phyloP scores from a whole-genome alignment of 2,113 vertebrate genomes.

The Onychostoma macrolepis region DNA sequence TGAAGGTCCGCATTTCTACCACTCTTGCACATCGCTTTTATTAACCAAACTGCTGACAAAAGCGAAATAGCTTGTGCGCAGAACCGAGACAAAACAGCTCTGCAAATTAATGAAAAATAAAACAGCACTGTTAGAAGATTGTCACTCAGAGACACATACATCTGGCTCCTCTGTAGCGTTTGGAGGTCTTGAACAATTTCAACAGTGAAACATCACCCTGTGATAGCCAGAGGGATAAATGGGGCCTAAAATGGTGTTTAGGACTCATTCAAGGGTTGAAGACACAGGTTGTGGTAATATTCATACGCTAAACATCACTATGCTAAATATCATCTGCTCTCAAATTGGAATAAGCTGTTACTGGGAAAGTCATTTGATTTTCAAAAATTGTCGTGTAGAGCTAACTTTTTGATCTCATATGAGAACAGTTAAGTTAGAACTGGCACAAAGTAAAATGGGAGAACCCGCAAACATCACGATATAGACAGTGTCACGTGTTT shows the following conservation, averaged over 20 bases:
- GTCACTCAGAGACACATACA: slow-evolving; percentile 20
- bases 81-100: slow-evolving; percentile 37
- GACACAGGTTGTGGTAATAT: slow-evolving; percentile 39
- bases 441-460: slow-evolving; percentile 6
- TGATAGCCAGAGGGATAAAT: slow-evolving; percentile 9
- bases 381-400: slow-evolving; percentile 38
- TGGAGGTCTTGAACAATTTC: slow-evolving; percentile 27
- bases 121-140: slow-evolving; percentile 8
- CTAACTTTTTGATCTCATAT: slow-evolving; percentile 47
- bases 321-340: slow-evolving; percentile 42
- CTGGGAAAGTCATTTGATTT: slow-evolving; percentile 47
- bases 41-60: not conserved
- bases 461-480: slow-evolving; percentile 18
- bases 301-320: slow-evolving; percentile 20
- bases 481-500: slow-evolving; percentile 35
- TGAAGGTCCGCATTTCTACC: not conserved
- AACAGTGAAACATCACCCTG: slow-evolving; percentile 24
- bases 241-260: slow-evolving; percentile 11
- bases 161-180: slow-evolving; percentile 24
- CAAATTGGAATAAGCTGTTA: slow-evolving; percentile 50
- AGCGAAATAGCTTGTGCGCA: not conserved
- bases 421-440: slow-evolving; percentile 28
- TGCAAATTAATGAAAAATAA: slow-evolving; percentile 40
- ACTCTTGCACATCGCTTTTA: slow-evolving; percentile 8
- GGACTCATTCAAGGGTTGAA: not conserved